Evolutionary conservation across 2,888 invertebrate species (phyloP).

Genomic region (Philopedon plagiatum): DNA sequence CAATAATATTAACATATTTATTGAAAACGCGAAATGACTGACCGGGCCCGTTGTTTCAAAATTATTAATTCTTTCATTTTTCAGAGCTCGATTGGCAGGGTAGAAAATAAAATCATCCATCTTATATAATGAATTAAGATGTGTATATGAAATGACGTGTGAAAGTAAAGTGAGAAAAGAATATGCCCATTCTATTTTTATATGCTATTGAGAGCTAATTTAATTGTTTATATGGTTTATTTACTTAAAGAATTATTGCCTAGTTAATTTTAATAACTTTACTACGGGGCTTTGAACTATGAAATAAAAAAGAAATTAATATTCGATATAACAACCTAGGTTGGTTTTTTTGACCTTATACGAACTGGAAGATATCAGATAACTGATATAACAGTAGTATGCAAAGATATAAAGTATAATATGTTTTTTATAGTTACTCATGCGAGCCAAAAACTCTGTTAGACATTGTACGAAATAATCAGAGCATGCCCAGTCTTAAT

Average conservation of each 20-base stretch:
- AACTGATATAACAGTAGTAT: slow-evolving; percentile 42
- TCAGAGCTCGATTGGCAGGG: too few relatives aligned
- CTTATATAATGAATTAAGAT: too few relatives aligned
- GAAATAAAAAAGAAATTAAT: slow-evolving; percentile 1
- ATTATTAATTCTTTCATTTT: too few relatives aligned
- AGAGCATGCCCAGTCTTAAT: slow-evolving; percentile 49
- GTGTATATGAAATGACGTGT: too few relatives aligned
- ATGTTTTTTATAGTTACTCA: slow-evolving; percentile 47
- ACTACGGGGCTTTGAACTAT: slow-evolving; percentile 14
- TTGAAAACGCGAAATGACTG: too few relatives aligned
- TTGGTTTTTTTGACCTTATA: slow-evolving; percentile 41
- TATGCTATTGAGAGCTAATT: too few relatives aligned
- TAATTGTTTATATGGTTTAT: too few relatives aligned
- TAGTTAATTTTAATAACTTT: not conserved
- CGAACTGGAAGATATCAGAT: slow-evolving; percentile 39
- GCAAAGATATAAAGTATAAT: slow-evolving; percentile 44
- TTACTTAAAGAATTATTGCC: not conserved
- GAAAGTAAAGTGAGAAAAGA: too few relatives aligned
- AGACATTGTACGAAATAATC: slow-evolving; percentile 52
- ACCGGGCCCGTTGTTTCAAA: too few relatives aligned
- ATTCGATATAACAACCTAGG: not conserved
- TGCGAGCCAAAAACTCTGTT: slow-evolving; percentile 51
- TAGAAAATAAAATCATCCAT: too few relatives aligned
- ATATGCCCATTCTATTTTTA: too few relatives aligned
- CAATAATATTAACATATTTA: too few relatives aligned